These are phyloP conservation scores for Ormia ochracea DNA, from an alignment of 2,888 invertebrate genomes.

Conservation along the genomic window DNA sequence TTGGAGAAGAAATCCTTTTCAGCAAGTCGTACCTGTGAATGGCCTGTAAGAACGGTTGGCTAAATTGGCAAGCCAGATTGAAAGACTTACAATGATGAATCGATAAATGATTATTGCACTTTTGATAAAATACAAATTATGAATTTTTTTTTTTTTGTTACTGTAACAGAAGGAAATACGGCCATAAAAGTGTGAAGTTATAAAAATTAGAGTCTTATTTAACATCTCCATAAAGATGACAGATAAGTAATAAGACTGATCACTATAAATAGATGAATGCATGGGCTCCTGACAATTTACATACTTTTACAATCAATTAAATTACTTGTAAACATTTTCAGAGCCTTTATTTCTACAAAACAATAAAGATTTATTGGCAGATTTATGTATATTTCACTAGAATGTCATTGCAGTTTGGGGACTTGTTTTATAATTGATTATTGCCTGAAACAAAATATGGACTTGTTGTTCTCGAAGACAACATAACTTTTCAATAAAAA, in stretches of 20 bases:
- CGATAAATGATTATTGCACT: conserved; percentile 47
- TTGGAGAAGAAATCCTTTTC: conserved; percentile 29
- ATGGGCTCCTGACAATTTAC: conserved; percentile 40
- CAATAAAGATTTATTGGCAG: conserved; percentile 21
- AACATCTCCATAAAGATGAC: conserved; percentile 42
- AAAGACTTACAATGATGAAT: conserved; percentile 40
- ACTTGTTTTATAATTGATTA: conserved; percentile 20
- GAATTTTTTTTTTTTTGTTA: conserved; percentile 42
- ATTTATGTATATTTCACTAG: conserved; percentile 11
- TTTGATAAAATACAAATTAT: conserved; percentile 38
- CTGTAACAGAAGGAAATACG: conserved; percentile 58
- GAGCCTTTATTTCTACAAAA: conserved; percentile 1
- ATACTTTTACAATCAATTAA: conserved; percentile 16
- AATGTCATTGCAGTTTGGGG: conserved; percentile 27
- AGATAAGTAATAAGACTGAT: conserved; percentile 47
- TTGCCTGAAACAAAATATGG: conserved; percentile 6
- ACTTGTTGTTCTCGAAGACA: not conserved
- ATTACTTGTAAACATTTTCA: not conserved
- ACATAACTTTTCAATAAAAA: not conserved
- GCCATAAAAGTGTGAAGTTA: conserved; percentile 49
- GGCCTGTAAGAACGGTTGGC: conserved; percentile 40
- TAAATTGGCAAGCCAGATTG: not conserved
- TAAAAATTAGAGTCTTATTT: conserved; percentile 37
- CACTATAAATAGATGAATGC: conserved; percentile 20
- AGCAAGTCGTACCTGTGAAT: conserved; percentile 7